Percentiles rank a stretch among this genome's conserved stretches.
phyloP scores from a whole-genome alignment of 2,888 invertebrate species.

The Chrysina gloriosa region DNA sequence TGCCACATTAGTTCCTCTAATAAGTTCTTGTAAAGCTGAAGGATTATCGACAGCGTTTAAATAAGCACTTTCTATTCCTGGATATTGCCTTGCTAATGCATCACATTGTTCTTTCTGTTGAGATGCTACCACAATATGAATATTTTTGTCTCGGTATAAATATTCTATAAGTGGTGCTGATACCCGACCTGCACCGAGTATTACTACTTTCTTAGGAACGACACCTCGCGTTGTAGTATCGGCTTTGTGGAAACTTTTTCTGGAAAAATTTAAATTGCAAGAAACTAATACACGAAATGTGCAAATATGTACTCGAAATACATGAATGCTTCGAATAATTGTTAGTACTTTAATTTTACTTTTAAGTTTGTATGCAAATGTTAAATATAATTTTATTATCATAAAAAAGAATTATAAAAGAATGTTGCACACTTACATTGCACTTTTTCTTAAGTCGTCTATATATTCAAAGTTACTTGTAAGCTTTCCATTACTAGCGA shows the following conservation, averaged over 20 bases:
- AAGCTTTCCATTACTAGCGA: conserved; percentile 93
- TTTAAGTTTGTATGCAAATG: too few relatives aligned
- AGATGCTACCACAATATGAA: conserved; percentile 80
- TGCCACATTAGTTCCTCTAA: conserved; percentile 80
- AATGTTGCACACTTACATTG: conserved; percentile 61
- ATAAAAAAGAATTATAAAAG: too few relatives aligned
- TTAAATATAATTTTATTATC: too few relatives aligned
- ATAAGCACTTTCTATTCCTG: conserved; percentile 83
- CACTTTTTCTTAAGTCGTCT: conserved; percentile 79
- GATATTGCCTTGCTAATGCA: conserved; percentile 79
- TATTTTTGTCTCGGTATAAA: conserved; percentile 82
- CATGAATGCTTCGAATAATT: too few relatives aligned
- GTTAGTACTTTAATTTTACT: too few relatives aligned
- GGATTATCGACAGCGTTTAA: conserved; percentile 82
- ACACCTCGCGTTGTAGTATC: conserved; percentile 55
- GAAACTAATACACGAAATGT: too few relatives aligned
- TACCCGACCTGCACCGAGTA: conserved; percentile 94
- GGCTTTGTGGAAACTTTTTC: conserved; percentile 57
- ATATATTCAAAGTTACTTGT: conserved; percentile 97
- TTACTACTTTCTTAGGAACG: conserved; percentile 76
- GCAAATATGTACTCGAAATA: too few relatives aligned
- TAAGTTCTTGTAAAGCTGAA: conserved; percentile 76
- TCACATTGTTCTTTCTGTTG: conserved; percentile 89
- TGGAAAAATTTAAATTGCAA: conserved; percentile 49
- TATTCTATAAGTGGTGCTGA: conserved; percentile 96